Evolutionary conservation across 2,113 vertebrate species (phyloP).

Genomic region (Thalassarche chlororhynchos): DNA sequence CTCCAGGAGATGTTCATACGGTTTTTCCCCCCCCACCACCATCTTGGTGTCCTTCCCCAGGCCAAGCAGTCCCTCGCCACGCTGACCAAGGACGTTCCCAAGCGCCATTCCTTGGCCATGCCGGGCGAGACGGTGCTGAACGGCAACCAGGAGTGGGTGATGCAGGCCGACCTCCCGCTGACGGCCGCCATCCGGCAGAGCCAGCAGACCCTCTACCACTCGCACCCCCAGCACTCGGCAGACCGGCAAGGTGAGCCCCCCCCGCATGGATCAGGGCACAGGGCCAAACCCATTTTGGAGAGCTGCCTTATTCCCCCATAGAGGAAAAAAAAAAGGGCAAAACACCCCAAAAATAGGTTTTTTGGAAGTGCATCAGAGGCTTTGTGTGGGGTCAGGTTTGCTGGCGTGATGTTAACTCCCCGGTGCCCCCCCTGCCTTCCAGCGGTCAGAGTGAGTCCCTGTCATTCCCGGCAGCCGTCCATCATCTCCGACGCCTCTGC

Average conservation of each 20-base stretch:
- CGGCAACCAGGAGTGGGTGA: conserved; percentile 99
- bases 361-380: not conserved
- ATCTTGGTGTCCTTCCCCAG: conserved; percentile 56
- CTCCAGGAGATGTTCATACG: fast-evolving
- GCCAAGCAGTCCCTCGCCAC: conserved; percentile 98
- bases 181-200: conserved; percentile 98
- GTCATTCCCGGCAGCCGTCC: conserved; percentile 94
- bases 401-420: not conserved
- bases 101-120: conserved; percentile 96
- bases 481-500: conserved; percentile 93
- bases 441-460: conserved; percentile 93
- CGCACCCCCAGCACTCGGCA: conserved; percentile 86
- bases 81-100: conserved; percentile 96
- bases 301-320: not conserved
- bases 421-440: conserved; percentile 17
- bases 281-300: fast-evolving
- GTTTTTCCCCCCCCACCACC: not conserved
- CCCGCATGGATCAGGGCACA: fast-evolving
- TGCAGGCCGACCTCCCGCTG: conserved; percentile 95
- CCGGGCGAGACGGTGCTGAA: conserved; percentile 94
- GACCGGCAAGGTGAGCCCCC: conserved; percentile 91
- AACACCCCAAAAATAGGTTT: fast-evolving
- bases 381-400: not conserved
- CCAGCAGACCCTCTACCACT: conserved; percentile 95
- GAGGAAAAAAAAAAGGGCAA: too few relatives aligned